Conservation (phyloP, 2,113 vertebrate genomes). For the Osmerus mordax region DNA sequence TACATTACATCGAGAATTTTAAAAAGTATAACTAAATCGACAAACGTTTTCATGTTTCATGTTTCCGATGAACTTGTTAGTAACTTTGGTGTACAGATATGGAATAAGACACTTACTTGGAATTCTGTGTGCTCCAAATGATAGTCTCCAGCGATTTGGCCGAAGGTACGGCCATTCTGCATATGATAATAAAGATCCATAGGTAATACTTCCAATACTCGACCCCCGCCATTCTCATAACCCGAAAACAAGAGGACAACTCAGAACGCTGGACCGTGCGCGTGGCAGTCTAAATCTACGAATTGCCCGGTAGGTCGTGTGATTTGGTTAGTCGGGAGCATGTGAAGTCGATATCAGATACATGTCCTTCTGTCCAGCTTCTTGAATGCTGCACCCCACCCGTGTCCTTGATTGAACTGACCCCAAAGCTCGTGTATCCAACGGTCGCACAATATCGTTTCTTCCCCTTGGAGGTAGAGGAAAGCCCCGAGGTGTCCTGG, state of each 20-base stretch:
- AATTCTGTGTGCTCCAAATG: constrained; percentile 74
- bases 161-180: constrained; percentile 63
- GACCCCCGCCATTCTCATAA: constrained; percentile 68
- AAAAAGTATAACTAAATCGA: not conserved
- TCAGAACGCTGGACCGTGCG: constrained; percentile 48
- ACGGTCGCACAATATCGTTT: constrained; percentile 4
- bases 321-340: constrained; percentile 67
- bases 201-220: constrained; percentile 73
- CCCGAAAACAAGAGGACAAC: constrained; percentile 39
- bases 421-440: constrained; percentile 21
- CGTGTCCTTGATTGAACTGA: constrained; percentile 65
- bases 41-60: not conserved
- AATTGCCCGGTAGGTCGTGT: constrained; percentile 52
- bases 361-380: constrained; percentile 65
- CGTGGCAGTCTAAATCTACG: constrained; percentile 47
- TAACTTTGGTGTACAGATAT: constrained; percentile 28
- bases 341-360: constrained; percentile 66
- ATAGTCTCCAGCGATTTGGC: constrained; percentile 74
- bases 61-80: not conserved
- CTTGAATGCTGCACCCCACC: constrained; percentile 37
- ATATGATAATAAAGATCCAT: constrained; percentile 72
- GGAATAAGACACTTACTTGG: constrained; percentile 66
- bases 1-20: too few species aligned
- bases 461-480: constrained; percentile 2
- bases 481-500: constrained; percentile 49